phyloP scores from a whole-genome alignment of 2,888 invertebrate genomes.

The Epicampocera succincta region DNA sequence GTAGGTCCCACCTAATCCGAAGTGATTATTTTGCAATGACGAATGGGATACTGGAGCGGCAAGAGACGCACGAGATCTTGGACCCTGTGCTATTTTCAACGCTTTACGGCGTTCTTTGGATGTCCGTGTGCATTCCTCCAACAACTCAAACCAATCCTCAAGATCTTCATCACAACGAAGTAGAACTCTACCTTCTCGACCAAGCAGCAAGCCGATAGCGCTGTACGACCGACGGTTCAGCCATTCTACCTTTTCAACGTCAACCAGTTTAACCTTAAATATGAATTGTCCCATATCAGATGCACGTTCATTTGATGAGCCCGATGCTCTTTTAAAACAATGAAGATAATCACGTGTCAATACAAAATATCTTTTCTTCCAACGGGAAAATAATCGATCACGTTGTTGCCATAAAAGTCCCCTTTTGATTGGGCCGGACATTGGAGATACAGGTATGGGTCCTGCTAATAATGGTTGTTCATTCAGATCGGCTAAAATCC shows the following conservation, averaged over 20 bases:
- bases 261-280: conserved; percentile 85
- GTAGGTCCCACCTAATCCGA: conserved; percentile 81
- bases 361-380: conserved; percentile 86
- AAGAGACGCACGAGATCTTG: conserved; percentile 80
- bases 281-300: conserved; percentile 87
- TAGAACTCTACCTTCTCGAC: conserved; percentile 82
- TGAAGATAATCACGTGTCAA: conserved; percentile 86
- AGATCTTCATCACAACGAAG: conserved; percentile 83
- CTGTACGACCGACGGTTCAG: conserved; percentile 86
- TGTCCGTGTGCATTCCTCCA: conserved; percentile 85
- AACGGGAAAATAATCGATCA: conserved; percentile 85
- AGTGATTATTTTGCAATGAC: conserved; percentile 80
- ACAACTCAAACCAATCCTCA: conserved; percentile 86
- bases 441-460: conserved; percentile 82
- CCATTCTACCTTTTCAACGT: conserved; percentile 86
- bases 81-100: conserved; percentile 82
- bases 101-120: conserved; percentile 85
- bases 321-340: conserved; percentile 85
- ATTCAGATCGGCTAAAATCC: conserved; percentile 78
- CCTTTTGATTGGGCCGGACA: conserved; percentile 84
- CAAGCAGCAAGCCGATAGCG: conserved; percentile 84
- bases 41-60: conserved; percentile 81
- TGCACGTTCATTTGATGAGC: conserved; percentile 82
- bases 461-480: conserved; percentile 81
- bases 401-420: conserved; percentile 86